These are phyloP conservation scores for Papilio demoleus DNA, from an alignment of 2,888 invertebrate genomes.

Conservation along the genomic window DNA sequence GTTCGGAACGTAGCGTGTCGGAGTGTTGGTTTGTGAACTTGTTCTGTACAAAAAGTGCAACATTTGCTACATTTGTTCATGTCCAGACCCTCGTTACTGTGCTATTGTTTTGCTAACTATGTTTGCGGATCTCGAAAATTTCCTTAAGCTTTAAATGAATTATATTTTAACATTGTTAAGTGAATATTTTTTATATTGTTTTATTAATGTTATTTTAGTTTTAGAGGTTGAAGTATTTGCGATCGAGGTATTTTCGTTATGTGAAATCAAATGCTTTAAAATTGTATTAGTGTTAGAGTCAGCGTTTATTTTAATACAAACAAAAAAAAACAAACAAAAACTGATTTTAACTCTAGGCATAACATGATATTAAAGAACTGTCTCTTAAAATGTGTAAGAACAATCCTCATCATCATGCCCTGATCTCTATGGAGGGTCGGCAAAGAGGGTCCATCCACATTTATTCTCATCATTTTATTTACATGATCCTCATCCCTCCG, in stretches of 20 bases:
- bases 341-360: no score
- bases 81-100: conserved; percentile 28
- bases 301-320: no score
- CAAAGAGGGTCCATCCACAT: no score
- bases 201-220: background rate
- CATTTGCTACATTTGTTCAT: conserved; percentile 19
- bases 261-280: background rate
- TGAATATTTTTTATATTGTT: background rate
- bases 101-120: conserved; percentile 31
- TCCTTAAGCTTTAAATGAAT: conserved; percentile 8
- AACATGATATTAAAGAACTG: no score
- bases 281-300: no score
- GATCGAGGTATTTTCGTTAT: background rate
- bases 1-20: background rate
- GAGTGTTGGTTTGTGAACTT: conserved; percentile 10
- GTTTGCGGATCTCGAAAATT: conserved; percentile 6
- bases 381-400: no score
- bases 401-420: no score
- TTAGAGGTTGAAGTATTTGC: background rate
- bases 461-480: no score
- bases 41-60: conserved; percentile 30
- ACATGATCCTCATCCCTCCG: no score
- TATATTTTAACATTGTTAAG: conserved; percentile 15
- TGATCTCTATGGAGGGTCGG: no score
- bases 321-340: no score